Base-by-base conservation (phyloP, 2,888 invertebrate species). In the Hymenopus coronatus region DNA sequence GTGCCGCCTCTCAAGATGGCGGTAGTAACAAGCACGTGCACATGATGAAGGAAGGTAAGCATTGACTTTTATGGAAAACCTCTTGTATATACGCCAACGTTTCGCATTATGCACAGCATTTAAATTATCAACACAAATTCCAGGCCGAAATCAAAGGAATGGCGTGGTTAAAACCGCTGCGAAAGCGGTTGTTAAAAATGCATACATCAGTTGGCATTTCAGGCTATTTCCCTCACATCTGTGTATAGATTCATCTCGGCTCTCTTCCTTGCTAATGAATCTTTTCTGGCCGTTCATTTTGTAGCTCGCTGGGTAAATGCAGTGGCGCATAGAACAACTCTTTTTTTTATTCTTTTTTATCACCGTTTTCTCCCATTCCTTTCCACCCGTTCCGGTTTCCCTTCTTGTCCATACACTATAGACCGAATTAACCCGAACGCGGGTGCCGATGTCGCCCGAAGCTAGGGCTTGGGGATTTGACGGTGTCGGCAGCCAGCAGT, bases 371-470 rank as follows among this genome's bases (percentile, higher is more conserved):
- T 28, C 81, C 84, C 87, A 40, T 84, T 84, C 86, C 40, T 30
- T 83, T 28, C 82, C 30, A 83, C 83, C 82, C 70, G 87, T 88
- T 89, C 87, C 88, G 88, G 30, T 86, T 87, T 85, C 88, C 33
- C 81, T 88, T 88, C 82, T 88, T 81, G 85, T 54, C 86, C 87
- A 85, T 46, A 70, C 87, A 85, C 88, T 82, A 82, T 46, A 84
- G 28, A 83, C 90, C 90, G 90, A 90, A 85, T 84, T 86, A 83
- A 90, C 85, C 90, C 90, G 90, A 90, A 88, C 89, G 84, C 81
- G n/a, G 54, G 82, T 85, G 12, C 90, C 90, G 90, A 90, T 84
- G 88, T 88, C 84, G 89, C 89, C 90, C 89, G 89, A 90, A 89
- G 89, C 83, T 27, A 82, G 85, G 88, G 90, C 89, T 88, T 89